These are phyloP conservation scores for Eristalinus aeneus DNA, from an alignment of 2,888 invertebrate genomes.

Conservation along the genomic window DNA sequence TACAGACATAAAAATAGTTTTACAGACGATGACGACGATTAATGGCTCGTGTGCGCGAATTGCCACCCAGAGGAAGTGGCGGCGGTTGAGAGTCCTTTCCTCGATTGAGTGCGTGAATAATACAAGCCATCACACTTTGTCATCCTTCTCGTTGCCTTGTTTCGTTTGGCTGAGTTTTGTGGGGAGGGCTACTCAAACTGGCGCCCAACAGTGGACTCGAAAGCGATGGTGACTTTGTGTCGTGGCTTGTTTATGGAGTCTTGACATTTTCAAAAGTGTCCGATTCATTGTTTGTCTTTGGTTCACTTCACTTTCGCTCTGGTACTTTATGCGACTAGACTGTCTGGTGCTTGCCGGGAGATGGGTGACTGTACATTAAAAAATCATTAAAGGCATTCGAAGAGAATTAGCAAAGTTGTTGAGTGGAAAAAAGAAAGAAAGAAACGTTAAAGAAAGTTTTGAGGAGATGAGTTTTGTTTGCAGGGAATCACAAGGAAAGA, in stretches of 20 bases:
- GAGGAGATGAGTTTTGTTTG: neutral
- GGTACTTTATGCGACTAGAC: conserved; percentile 57
- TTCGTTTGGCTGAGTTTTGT: neutral
- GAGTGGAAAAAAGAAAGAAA: conserved; percentile 56
- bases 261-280: conserved; percentile 53
- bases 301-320: neutral
- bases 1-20: conserved; percentile 39
- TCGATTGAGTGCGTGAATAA: conserved; percentile 61
- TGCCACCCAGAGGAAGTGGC: neutral
- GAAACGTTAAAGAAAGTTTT: neutral
- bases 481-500: neutral
- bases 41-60: conserved; percentile 31
- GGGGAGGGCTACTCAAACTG: neutral
- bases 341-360: conserved; percentile 43
- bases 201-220: neutral
- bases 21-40: conserved; percentile 17
- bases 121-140: conserved; percentile 52
- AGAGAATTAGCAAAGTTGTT: conserved; percentile 61
- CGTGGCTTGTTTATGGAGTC: conserved; percentile 44
- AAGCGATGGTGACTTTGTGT: neutral
- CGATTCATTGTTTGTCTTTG: conserved; percentile 64
- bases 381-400: conserved; percentile 65
- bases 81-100: conserved; percentile 1
- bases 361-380: conserved; percentile 41
- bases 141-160: neutral